Percentiles rank a stretch among this genome's conserved stretches.
phyloP scores from a whole-genome alignment of 2,888 invertebrate species.

The Pasiphila rectangulata region DNA sequence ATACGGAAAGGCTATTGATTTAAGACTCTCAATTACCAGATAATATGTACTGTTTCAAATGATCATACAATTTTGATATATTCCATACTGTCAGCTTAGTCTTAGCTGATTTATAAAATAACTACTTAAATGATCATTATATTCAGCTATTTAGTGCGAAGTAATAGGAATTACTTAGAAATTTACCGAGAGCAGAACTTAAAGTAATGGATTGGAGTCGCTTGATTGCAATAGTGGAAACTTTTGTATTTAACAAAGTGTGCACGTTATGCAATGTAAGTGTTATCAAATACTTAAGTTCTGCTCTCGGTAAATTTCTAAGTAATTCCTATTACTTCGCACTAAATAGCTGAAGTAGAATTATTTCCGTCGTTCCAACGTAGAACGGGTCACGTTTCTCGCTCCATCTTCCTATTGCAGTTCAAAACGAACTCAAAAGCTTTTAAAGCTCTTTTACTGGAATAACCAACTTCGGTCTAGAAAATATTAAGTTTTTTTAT shows the following conservation, averaged over 20 bases:
- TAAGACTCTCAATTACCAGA: too few relatives aligned
- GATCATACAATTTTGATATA: too few relatives aligned
- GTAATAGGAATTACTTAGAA: neutral
- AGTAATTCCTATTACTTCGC: neutral
- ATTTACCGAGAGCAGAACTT: neutral
- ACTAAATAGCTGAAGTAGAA: conserved; percentile 2
- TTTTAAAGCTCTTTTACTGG: conserved; percentile 13
- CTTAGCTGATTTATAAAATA: too few relatives aligned
- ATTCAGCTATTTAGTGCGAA: conserved; percentile 1
- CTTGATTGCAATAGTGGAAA: too few relatives aligned
- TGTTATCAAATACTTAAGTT: neutral
- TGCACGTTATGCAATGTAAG: too few relatives aligned
- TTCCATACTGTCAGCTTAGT: too few relatives aligned
- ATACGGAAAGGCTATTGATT: too few relatives aligned
- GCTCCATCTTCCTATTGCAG: conserved; percentile 15
- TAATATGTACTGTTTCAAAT: too few relatives aligned
- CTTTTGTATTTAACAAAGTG: too few relatives aligned
- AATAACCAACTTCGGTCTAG: conserved; percentile 7
- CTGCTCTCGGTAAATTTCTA: neutral
- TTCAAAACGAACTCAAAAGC: conserved; percentile 14
- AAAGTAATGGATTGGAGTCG: neutral
- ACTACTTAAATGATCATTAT: too few relatives aligned
- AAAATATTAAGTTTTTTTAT: conserved; percentile 8
- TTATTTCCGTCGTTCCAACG: conserved; percentile 9
- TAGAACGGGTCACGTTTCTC: conserved; percentile 16